Evolutionary conservation across 2,113 vertebrate species (phyloP), one percentile per base, ranked within the genome.

Genomic region (Lepisosteus oculatus): DNA sequence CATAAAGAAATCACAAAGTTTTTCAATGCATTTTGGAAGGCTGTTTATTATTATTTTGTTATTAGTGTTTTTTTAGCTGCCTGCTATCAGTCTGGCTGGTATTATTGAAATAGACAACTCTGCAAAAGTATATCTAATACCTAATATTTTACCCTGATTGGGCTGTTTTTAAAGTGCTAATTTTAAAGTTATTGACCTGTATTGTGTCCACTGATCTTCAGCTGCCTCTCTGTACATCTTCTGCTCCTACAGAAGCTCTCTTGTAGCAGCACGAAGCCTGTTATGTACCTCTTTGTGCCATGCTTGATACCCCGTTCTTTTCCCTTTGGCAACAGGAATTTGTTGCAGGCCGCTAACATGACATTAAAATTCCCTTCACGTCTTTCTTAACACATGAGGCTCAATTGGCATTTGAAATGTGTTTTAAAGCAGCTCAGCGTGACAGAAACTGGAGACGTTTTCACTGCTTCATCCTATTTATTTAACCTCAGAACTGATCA

Each of bases 241-340:
- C 72, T 78, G 61, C 63, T 68, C 8, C 4, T 70, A 81, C 76
- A 79, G 75, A 75, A 79, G 70, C 17, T 66, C 74, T 78, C 76
- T 81, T 81, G 76, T 81, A 55, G 72, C 6, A 11, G 61, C 71
- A 81, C 79, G 78, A 81, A 83, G 74, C 72, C 71, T 61, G 42
- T 74, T 72, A 76, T 83, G 79, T 83, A 74, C 73, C 72, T 69
- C 68, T 79, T 79, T 73, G 78, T 78, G 70, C 44, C 59, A 17
- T 6, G 71, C 73, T 74, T 80, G 79, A 68, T 69, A 67, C 74
- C 63, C 62, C 51, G 47, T 74, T 72, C 6, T 70, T 42, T 65
- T 45, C 45, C 41, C 57, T 64, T 68, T 72, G 76, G 67, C 73
- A 69, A 44, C 47, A 13, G 54, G 51, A 13, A 9, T n/a, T 43